Evolutionary conservation across 2,888 invertebrate species (phyloP).

Genomic region (Lasioglossum pauxillum): DNA sequence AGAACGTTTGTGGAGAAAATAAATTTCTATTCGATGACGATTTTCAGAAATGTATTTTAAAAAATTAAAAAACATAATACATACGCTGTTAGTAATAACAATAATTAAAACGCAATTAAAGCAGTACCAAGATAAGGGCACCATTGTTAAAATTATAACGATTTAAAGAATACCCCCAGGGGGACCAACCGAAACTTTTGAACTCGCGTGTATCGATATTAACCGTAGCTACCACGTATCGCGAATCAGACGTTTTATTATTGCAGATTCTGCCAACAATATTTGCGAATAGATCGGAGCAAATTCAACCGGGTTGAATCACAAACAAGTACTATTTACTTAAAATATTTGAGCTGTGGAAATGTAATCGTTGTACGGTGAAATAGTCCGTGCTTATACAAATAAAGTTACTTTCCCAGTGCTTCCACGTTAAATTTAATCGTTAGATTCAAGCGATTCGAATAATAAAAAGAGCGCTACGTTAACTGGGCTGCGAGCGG

Average conservation of each 20-base stretch:
- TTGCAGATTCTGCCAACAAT: conserved; percentile 24
- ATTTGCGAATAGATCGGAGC: conserved; percentile 17
- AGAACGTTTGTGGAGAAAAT: background rate
- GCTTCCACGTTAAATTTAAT: background rate
- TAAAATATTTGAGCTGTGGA: conserved; percentile 54
- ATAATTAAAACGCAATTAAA: background rate
- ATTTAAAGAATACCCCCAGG: background rate
- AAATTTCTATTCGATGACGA: background rate
- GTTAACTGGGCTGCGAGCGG: background rate
- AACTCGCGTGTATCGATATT: background rate
- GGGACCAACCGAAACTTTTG: background rate
- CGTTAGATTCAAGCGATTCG: background rate
- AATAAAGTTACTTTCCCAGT: conserved; percentile 32
- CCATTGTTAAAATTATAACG: background rate
- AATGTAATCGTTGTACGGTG: conserved; percentile 36
- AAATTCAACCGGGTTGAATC: background rate
- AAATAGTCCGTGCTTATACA: conserved; percentile 19
- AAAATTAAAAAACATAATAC: background rate
- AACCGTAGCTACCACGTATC: background rate
- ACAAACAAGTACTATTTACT: conserved; percentile 42
- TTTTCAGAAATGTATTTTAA: background rate
- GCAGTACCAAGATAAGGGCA: background rate
- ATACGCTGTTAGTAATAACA: too few relatives aligned
- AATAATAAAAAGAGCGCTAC: background rate
- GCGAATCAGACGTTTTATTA: conserved; percentile 20